These are phyloP conservation scores for Loripinus fragilis DNA, from an alignment of 2,888 invertebrate species.

Conservation along the genomic window DNA sequence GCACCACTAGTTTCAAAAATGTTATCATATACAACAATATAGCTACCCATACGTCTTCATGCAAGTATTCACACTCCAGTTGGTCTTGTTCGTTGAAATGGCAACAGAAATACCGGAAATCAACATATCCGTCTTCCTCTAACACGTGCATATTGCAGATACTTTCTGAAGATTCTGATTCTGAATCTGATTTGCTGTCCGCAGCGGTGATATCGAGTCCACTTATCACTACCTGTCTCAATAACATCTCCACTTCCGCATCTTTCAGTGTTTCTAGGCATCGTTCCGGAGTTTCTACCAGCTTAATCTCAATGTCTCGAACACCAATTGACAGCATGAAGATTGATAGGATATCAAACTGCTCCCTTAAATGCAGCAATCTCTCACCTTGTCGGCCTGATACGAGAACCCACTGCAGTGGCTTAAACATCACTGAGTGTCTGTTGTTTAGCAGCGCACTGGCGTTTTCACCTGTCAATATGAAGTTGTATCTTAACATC, in stretches of 20 bases:
- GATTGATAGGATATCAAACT: conserved; percentile 74
- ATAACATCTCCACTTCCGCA: conserved; percentile 33
- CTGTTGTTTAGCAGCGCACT: conserved; percentile 10
- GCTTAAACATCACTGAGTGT: conserved; percentile 33
- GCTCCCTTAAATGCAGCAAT: conserved; percentile 74
- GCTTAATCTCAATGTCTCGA: conserved; percentile 58
- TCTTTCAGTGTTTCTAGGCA: conserved; percentile 64
- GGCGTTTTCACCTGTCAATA: neutral
- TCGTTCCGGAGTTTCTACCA: conserved; percentile 64
- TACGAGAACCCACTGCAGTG: conserved; percentile 68
- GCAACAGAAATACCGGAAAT: conserved; percentile 48
- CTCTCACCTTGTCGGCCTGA: conserved; percentile 70
- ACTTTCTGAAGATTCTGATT: conserved; percentile 46
- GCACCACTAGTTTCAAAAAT: conserved; percentile 67
- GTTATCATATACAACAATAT: conserved; percentile 66
- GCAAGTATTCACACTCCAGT: conserved; percentile 41
- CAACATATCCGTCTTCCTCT: conserved; percentile 35
- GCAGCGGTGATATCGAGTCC: conserved; percentile 56
- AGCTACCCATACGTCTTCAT: conserved; percentile 63
- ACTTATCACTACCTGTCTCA: conserved; percentile 65
- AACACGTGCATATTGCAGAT: conserved; percentile 63
- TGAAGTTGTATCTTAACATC: neutral
- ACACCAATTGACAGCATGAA: conserved; percentile 65
- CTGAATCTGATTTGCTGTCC: conserved; percentile 19
- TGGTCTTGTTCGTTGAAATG: conserved; percentile 19